Base-by-base conservation (phyloP, 2,797 vertebrate genomes). In the Acanthopagrus latus region DNA sequence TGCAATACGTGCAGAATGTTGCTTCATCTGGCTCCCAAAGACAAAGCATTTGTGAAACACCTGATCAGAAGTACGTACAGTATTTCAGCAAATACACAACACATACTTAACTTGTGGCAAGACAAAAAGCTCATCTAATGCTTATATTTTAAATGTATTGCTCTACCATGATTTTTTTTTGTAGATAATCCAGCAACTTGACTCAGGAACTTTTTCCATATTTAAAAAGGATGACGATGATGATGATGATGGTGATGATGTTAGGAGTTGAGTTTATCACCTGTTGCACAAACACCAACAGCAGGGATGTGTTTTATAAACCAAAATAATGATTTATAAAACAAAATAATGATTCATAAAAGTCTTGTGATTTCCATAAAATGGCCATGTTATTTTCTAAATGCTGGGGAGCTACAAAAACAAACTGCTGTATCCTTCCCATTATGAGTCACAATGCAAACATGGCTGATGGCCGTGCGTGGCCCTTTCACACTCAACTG, bases 371-470 rank as follows among this genome's bases (percentile, higher is more conserved):
- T 41, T 67, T 17, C n/a, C 23, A 55, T 50, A 74, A 63, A 52
- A 52, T 66, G 7, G 10, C 16, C 33, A 20, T 71, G 59, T 27
- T 54, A 33, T 80, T 29, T 52, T 21, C 50, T 63, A 21, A 46
- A 74, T 54, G 14, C 7, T 58, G 7, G 10, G 60, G 58, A 82
- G 7, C 18, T 5, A 13, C 46, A 60, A 59, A 51, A 67, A 82
- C 56, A 80, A 80, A 71, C 64, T 41, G 48, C 76, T 14, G 69
- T 76, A 80, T 70, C 80, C 80, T 84, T 78, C 82, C 74, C 80
- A 88, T 92, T 88, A 76, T 93, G 69, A 65, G 51, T 73, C 75
- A 74, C 76, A 86, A 72, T 82, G 75, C 27, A 55, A 27, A 33
- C 33, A 10, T 44, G 43, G 67, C 33, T 75, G 27, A 71, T 58